A percentile compares a stretch with the other conserved stretches of the same genome.
phyloP scores from a whole-genome alignment of 2,888 invertebrate genomes.

The Sisyra nigra region DNA sequence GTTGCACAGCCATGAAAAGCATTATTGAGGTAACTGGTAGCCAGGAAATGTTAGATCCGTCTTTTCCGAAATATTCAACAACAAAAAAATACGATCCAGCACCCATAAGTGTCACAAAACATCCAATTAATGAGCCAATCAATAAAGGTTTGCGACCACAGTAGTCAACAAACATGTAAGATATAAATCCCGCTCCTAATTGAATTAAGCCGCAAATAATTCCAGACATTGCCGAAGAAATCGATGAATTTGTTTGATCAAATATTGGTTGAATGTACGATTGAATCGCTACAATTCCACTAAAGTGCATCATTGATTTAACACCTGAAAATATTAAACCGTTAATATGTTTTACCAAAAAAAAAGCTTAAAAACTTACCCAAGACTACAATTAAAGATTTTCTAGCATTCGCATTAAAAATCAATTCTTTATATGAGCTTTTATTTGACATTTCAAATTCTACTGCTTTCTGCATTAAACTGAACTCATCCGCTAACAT shows the following conservation, averaged over 20 bases:
- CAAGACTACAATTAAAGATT: constrained; percentile 36
- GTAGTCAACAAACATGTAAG: constrained; percentile 40
- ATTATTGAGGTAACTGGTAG: constrained; percentile 31
- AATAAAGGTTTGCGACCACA: constrained; percentile 47
- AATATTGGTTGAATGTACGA: constrained; percentile 49
- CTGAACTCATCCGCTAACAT: constrained; percentile 22
- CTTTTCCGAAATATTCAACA: background rate
- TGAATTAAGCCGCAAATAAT: constrained; percentile 40
- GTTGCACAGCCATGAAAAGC: constrained; percentile 31
- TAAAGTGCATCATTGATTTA: constrained; percentile 36
- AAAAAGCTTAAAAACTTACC: no score
- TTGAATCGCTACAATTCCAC: constrained; percentile 36
- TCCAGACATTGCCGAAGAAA: constrained; percentile 36
- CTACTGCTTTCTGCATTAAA: constrained; percentile 12
- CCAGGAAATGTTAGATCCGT: constrained; percentile 25
- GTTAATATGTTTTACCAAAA: no score
- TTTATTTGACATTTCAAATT: constrained; percentile 27
- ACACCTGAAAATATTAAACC: constrained; percentile 28
- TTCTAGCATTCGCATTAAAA: constrained; percentile 35
- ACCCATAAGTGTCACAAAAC: constrained; percentile 25
- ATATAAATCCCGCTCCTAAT: constrained; percentile 36
- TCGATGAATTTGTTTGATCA: constrained; percentile 26
- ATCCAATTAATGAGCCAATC: constrained; percentile 33
- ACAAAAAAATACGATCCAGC: constrained; percentile 17
- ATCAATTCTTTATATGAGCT: constrained; percentile 34